These are phyloP conservation scores for Cetonia aurata DNA, from an alignment of 2,888 invertebrate genomes.

Conservation along the genomic window DNA sequence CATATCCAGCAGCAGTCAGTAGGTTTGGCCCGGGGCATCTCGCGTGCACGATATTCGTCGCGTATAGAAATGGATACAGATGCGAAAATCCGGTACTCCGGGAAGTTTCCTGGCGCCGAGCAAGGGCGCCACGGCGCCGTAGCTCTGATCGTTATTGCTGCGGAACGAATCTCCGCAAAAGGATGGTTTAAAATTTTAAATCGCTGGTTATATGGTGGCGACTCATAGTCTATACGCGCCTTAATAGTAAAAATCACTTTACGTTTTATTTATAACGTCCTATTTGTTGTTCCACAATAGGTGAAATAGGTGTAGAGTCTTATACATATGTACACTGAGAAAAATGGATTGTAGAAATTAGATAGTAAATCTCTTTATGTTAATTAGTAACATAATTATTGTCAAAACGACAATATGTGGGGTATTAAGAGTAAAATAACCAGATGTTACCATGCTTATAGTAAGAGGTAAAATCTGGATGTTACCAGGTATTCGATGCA, in stretches of 20 bases:
- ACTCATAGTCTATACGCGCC: neutral
- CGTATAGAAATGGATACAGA: conserved; percentile 48
- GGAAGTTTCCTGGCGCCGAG: conserved; percentile 56
- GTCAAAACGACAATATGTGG: too few species aligned
- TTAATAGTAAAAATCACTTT: neutral
- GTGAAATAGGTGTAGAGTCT: too few species aligned
- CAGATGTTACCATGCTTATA: too few species aligned
- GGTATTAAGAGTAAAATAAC: too few species aligned
- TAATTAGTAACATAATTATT: too few species aligned
- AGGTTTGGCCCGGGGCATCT: conserved; percentile 44
- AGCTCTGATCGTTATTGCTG: conserved; percentile 46
- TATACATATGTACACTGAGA: too few species aligned
- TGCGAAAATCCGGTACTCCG: conserved; percentile 48
- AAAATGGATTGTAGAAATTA: too few species aligned
- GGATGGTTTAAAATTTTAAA: conserved; percentile 38
- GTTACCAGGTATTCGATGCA: too few species aligned
- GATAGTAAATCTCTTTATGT: too few species aligned
- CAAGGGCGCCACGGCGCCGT: conserved; percentile 54
- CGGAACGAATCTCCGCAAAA: conserved; percentile 39
- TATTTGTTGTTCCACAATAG: neutral
- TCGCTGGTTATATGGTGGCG: neutral
- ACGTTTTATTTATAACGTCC: neutral
- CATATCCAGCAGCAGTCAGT: conserved; percentile 50
- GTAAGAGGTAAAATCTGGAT: too few species aligned
- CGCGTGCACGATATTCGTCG: conserved; percentile 22